These are phyloP conservation scores for Hylaeus volcanicus DNA, from an alignment of 1,140 invertebrate genomes.

Conservation along the genomic window DNA sequence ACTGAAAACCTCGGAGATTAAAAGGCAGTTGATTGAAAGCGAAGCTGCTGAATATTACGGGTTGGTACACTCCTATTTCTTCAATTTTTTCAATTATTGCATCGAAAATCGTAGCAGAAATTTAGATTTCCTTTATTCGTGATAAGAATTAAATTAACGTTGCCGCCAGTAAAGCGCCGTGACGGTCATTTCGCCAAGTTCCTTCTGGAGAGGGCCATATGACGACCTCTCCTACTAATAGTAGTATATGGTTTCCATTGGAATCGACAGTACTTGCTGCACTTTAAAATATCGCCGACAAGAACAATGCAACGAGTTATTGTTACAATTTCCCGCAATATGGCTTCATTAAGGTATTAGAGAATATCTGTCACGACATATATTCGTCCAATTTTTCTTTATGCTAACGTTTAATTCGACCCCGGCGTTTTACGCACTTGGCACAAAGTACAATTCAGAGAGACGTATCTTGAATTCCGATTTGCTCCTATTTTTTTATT, in stretches of 20 bases:
- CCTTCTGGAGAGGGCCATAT: background rate
- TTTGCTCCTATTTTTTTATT: background rate
- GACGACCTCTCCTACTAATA: background rate
- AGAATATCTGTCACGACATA: background rate
- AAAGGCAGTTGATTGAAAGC: conserved; percentile 54
- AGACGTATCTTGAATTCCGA: background rate
- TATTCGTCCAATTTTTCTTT: no score
- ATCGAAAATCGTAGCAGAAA: background rate
- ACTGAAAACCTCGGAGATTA: conserved; percentile 62
- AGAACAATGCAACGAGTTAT: conserved; percentile 70
- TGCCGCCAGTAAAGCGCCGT: conserved; percentile 17
- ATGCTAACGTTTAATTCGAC: background rate
- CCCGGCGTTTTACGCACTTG: background rate
- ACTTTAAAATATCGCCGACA: conserved; percentile 7
- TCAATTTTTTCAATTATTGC: background rate
- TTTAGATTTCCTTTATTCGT: background rate
- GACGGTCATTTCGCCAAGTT: background rate
- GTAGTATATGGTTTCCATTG: conserved; percentile 12
- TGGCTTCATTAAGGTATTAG: conserved; percentile 73
- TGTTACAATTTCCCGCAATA: conserved; percentile 65
- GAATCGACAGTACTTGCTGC: background rate
- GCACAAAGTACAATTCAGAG: background rate
- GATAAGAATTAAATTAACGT: conserved; percentile 17
- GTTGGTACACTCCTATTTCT: conserved; percentile 7
- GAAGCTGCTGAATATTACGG: conserved; percentile 61